Evolutionary conservation across 2,888 invertebrate genomes (phyloP).

Genomic region (Heteromyza rotundicornis): DNA sequence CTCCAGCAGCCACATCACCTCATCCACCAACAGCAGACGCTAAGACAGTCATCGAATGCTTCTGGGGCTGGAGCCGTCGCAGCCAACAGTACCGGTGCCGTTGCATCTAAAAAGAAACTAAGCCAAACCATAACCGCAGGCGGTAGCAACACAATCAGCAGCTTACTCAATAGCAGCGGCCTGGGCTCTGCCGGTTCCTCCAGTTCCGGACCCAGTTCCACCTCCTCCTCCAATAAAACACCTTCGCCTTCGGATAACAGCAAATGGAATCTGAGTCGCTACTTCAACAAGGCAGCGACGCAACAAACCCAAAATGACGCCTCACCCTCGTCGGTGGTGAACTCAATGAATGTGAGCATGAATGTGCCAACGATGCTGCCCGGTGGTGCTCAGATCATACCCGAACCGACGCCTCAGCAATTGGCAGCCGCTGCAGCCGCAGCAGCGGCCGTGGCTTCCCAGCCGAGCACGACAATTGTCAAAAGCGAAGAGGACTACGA

Average conservation of each 20-base stretch:
- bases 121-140: constrained; percentile 47
- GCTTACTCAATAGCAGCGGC: constrained; percentile 40
- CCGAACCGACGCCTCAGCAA: constrained; percentile 45
- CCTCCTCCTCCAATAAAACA: constrained; percentile 53
- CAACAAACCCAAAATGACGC: constrained; percentile 43
- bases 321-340: constrained; percentile 42
- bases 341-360: constrained; percentile 46
- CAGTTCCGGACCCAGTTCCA: constrained; percentile 37
- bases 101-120: constrained; percentile 38
- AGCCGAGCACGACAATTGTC: constrained; percentile 52
- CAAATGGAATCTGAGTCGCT: constrained; percentile 54
- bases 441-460: constrained; percentile 14
- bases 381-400: constrained; percentile 56
- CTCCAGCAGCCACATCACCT: constrained; percentile 13
- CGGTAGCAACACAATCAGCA: constrained; percentile 47
- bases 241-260: constrained; percentile 56
- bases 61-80: background rate
- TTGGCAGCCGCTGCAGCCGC: constrained; percentile 19
- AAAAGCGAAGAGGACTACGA: constrained; percentile 49
- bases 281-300: constrained; percentile 48
- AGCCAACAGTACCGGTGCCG: no score
- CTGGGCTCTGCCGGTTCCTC: constrained; percentile 30
- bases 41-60: constrained; percentile 27
- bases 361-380: constrained; percentile 52
- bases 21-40: constrained; percentile 14